Conservation (phyloP, 1,140 invertebrate species). For the Gerris buenoi region DNA sequence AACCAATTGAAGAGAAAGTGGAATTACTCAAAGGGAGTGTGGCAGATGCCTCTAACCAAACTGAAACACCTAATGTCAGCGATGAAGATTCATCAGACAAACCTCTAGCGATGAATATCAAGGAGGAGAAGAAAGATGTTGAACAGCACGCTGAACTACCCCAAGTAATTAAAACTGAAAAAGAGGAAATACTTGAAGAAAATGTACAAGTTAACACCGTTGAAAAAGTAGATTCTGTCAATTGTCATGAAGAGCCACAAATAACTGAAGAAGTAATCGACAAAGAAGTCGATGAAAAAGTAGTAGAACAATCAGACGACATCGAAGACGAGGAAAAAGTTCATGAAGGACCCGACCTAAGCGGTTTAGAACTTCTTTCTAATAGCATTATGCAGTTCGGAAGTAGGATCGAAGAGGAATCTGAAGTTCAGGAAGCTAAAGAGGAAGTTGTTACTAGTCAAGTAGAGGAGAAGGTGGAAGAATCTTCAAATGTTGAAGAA, state of each 20-base stretch:
- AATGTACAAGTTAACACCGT: neutral
- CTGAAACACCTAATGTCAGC: conserved; percentile 39
- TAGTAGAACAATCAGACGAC: conserved; percentile 13
- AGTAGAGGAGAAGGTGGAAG: conserved; percentile 9
- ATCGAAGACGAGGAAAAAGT: conserved; percentile 23
- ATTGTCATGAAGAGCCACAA: conserved; percentile 4
- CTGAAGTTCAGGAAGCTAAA: conserved; percentile 48
- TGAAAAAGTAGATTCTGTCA: neutral
- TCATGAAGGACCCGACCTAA: conserved; percentile 44
- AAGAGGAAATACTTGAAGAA: conserved; percentile 4
- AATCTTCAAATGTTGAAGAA: conserved; percentile 9
- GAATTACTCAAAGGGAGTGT: conserved; percentile 28
- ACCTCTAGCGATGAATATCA: neutral
- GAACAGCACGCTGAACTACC: neutral
- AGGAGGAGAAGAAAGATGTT: conserved; percentile 5
- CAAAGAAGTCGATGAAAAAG: conserved; percentile 13
- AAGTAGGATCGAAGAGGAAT: conserved; percentile 32
- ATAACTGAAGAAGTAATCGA: conserved; percentile 14
- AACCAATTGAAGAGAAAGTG: conserved; percentile 21
- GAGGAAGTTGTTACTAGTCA: conserved; percentile 19
- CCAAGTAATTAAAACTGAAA: conserved; percentile 4
- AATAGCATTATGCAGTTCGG: conserved; percentile 65
- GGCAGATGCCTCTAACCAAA: conserved; percentile 65
- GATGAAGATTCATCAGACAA: conserved; percentile 25
- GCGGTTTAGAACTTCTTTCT: conserved; percentile 61